Conservation (phyloP, 2,888 invertebrate genomes). For the Mimumesa dahlbomi region DNA sequence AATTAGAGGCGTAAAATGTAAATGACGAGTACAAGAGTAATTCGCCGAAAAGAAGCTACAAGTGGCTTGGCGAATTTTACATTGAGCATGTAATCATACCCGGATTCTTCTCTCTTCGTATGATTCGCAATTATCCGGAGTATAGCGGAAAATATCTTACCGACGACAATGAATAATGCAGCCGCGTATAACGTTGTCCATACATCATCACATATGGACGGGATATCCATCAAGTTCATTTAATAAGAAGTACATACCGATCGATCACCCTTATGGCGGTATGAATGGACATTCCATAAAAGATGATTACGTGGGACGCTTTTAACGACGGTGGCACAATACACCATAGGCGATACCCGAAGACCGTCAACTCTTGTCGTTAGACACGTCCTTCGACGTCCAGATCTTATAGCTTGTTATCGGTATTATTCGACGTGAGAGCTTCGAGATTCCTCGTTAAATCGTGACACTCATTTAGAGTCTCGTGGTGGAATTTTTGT, state of each 20-base stretch:
- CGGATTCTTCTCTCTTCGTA: neutral
- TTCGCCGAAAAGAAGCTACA: no score
- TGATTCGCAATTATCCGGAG: no score
- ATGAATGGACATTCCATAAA: conserved; percentile 41
- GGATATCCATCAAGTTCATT: conserved; percentile 54
- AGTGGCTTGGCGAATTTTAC: no score
- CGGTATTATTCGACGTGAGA: conserved; percentile 8
- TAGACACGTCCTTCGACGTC: neutral
- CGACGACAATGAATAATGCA: conserved; percentile 30
- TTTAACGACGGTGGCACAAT: conserved; percentile 22
- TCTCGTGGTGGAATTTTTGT: no score
- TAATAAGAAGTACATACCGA: conserved; percentile 72
- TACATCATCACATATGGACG: conserved; percentile 28
- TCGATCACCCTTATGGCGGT: conserved; percentile 57
- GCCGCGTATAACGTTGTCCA: conserved; percentile 18
- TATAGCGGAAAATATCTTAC: neutral
- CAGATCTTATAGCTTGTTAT: conserved; percentile 27
- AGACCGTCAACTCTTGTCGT: conserved; percentile 12
- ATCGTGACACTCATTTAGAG: no score
- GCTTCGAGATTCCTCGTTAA: neutral
- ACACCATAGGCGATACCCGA: neutral
- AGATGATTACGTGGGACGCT: conserved; percentile 33
- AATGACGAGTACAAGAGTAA: no score
- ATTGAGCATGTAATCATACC: no score
- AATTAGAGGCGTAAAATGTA: no score